Conservation (phyloP, 2,797 vertebrate genomes). For the Rhinoraja longicauda region DNA sequence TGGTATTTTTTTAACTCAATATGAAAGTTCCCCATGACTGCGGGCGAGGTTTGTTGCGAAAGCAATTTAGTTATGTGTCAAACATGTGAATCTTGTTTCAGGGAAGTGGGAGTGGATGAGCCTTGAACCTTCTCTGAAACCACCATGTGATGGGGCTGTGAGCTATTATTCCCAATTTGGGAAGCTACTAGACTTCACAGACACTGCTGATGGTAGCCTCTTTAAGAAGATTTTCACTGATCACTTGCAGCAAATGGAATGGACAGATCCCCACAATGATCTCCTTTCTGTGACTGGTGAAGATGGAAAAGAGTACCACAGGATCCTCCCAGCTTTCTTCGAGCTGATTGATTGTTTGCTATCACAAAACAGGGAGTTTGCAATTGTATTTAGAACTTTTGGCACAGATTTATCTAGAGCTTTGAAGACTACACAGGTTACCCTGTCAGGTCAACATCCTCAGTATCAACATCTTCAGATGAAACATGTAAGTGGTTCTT, state of each 20-base stretch:
- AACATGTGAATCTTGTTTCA: conserved; percentile 45
- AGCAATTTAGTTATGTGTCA: background rate
- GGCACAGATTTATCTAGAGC: conserved; percentile 67
- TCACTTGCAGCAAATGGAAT: conserved; percentile 68
- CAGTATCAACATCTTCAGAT: conserved; percentile 68
- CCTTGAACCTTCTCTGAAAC: conserved; percentile 61
- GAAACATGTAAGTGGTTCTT: conserved; percentile 57
- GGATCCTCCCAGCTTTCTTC: conserved; percentile 82
- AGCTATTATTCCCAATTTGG: conserved; percentile 71
- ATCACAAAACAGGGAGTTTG: conserved; percentile 59
- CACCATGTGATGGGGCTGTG: conserved; percentile 62
- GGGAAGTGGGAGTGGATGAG: conserved; percentile 79
- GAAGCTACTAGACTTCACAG: conserved; percentile 60
- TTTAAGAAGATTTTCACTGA: conserved; percentile 61
- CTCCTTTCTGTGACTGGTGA: conserved; percentile 62
- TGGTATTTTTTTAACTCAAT: too few species aligned
- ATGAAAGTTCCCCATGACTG: background rate
- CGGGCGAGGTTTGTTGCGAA: background rate
- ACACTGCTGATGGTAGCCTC: conserved; percentile 51
- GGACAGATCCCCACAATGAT: conserved; percentile 60
- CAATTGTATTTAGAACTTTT: conserved; percentile 74
- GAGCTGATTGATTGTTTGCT: conserved; percentile 65
- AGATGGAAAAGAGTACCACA: conserved; percentile 64
- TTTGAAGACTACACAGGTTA: conserved; percentile 56
- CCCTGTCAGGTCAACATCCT: conserved; percentile 69